Base-by-base conservation (phyloP, 2,113 vertebrate genomes). In the Promerops cafer region DNA sequence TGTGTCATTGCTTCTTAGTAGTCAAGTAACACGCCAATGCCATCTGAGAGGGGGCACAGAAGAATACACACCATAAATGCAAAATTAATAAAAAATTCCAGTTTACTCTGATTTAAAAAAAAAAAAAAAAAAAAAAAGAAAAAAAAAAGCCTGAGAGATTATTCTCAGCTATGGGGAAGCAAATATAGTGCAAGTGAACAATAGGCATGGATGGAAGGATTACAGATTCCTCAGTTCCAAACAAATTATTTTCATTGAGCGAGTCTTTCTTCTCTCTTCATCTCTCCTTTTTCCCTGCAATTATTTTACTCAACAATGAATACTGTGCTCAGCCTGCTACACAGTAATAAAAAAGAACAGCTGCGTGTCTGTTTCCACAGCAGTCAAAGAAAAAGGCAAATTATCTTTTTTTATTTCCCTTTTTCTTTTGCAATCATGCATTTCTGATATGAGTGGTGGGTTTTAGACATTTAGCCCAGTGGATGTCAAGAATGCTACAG, bases 241-340 rank as follows among this genome's bases (percentile, higher is more conserved):
- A 97, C 87, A 97, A 97, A 96, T 97, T 94, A 86, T 93, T 90
- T 94, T 95, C 96, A 96, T 96, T 96, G 94, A 66, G 47, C 45
- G 92, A 94, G 13, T 78, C 75, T 59, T 92, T 94, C 40, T 91
- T 96, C 89, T 93, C 71, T 80, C 88, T 72, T 85, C 16, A 39
- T 86, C 21, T 69, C n/a, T 56, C 7, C 10, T 21, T 74, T 75
- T 66, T 64, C 86, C 76, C 61, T 91, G 87, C 84, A 78, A 89
- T 96, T 97, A 96, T 97, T 97, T 95, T 47, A 79, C 74, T 95
- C 86, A 71, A 65, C 79, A 95, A 89, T 89, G 56, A 95, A 64
- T 85, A 69, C 44, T 72, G 9, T 33, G 47, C 49, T 92, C 85
- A 94, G n/a, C 79, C 56, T 93, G 52, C 65, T 94, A 92, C 20